phyloP scores from a whole-genome alignment of 1,140 invertebrate genomes.

The Latrodectus geometricus region DNA sequence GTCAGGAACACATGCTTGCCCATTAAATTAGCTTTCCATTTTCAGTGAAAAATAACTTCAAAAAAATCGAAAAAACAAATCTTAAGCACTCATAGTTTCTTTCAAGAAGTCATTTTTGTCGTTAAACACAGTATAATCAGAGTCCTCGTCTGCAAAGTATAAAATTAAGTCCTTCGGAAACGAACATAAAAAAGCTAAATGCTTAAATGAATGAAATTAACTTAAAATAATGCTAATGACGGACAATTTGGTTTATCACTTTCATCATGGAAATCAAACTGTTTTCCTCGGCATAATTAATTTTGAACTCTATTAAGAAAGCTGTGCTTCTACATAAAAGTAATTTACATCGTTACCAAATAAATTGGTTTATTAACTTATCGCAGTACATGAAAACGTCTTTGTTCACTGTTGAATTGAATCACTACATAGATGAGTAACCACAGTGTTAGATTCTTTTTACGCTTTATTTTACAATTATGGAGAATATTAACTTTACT shows the following conservation, averaged over 20 bases:
- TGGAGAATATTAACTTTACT: too few relatives aligned
- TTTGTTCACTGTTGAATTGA: too few relatives aligned
- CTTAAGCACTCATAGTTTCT: constrained; percentile 29
- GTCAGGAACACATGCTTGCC: constrained; percentile 46
- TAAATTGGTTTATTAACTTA: constrained; percentile 40
- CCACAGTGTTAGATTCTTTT: too few relatives aligned
- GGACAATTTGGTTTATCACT: constrained; percentile 56
- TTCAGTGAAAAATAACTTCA: neutral
- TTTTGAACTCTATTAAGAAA: constrained; percentile 47
- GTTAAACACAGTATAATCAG: constrained; percentile 46
- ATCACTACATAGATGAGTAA: too few relatives aligned
- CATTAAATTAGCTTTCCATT: constrained; percentile 38
- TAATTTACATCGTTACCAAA: constrained; percentile 43
- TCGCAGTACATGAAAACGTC: neutral
- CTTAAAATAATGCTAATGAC: constrained; percentile 54
- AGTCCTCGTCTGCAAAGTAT: constrained; percentile 25
- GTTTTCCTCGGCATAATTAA: constrained; percentile 50
- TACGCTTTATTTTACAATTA: too few relatives aligned
- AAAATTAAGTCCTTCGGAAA: constrained; percentile 44
- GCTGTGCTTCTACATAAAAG: constrained; percentile 15
- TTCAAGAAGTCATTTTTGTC: constrained; percentile 44
- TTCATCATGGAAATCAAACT: constrained; percentile 36
- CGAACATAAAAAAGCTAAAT: constrained; percentile 27
- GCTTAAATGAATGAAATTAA: constrained; percentile 52
- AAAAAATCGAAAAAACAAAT: constrained; percentile 36